Base-by-base conservation (phyloP, 2,113 vertebrate species). In the Dissostichus mawsoni region DNA sequence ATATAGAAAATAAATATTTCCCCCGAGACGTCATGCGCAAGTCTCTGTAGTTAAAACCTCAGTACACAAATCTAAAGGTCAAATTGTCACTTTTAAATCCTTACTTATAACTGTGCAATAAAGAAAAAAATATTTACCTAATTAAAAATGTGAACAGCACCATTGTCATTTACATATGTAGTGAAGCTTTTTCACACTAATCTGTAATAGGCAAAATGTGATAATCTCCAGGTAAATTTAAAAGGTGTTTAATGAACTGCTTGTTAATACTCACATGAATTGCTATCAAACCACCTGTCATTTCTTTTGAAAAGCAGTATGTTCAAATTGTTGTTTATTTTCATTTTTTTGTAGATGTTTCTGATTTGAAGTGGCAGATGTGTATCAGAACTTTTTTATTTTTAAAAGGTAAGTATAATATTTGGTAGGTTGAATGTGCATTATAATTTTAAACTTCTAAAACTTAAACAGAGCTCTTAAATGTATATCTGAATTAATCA, bases 71-170 rank as follows among this genome's bases (percentile, higher is more conserved):
- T 81, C 11, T 9, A 10, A 74, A 47, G 44, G 25, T 69, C 66
- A 74, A 88, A 86, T 87, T 82, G 81, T 76, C 86, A 87, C 84
- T 79, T 90, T 89, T 53, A 79, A 85, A 82, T 90, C 16, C 78
- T 77, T 87, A n/a, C 45, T 67, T 88, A 48, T 80, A 82, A 82
- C 85, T 74, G 44, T 65, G 47, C 56, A 77, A 69, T 80, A 68
- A 61, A 68, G 16, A 36, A 14, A 41, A 75, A 51, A 78, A 69
- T 10, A 58, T 78, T 80, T 61, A 76, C 59, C 86, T 91, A 88
- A 94, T 95, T 94, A 92, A 87, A 93, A 90, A 93, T 94, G 94
- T 90, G 92, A 94, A 93, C 84, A 83, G 81, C 90, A 83, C 71
- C 64, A 74, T 62, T 51, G 23, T 76, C 64, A 85, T 93, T 92